phyloP scores from a whole-genome alignment of 2,888 invertebrate genomes.

The Eurytoma adleriae region DNA sequence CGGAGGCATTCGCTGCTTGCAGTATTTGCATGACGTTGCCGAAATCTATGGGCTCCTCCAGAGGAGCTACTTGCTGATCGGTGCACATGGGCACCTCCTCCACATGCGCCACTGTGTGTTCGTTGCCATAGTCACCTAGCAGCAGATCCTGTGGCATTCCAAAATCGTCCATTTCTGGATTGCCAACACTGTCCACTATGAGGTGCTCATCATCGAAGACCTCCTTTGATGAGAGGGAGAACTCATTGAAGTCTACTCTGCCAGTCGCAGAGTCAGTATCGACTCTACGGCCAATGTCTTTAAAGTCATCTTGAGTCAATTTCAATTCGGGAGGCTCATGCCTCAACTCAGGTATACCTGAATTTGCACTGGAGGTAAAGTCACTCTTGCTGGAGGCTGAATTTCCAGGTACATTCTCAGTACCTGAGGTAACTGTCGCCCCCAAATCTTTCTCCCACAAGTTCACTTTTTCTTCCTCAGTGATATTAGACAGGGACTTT shows the following conservation, averaged over 20 bases:
- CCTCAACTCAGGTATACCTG: constrained; percentile 64
- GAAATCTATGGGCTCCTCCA: constrained; percentile 50
- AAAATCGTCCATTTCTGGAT: constrained; percentile 54
- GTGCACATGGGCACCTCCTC: constrained; percentile 40
- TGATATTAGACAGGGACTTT: constrained; percentile 66
- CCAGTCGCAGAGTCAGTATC: constrained; percentile 60
- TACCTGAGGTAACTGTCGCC: constrained; percentile 35
- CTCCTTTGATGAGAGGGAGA: constrained; percentile 43
- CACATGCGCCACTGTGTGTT: constrained; percentile 31
- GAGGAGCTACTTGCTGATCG: constrained; percentile 18
- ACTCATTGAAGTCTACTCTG: constrained; percentile 55
- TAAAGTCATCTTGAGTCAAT: constrained; percentile 67
- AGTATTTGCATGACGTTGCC: constrained; percentile 53
- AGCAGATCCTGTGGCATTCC: constrained; percentile 28
- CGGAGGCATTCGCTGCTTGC: constrained; percentile 3
- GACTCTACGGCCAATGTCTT: constrained; percentile 68
- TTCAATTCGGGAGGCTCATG: constrained; percentile 68
- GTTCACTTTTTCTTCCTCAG: constrained; percentile 64
- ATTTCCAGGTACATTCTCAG: constrained; percentile 43
- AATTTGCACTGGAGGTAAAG: constrained; percentile 49
- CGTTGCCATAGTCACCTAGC: constrained; percentile 18
- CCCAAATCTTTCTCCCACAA: constrained; percentile 66
- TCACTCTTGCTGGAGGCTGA: constrained; percentile 26
- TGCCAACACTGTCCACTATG: constrained; percentile 53
- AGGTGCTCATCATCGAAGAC: constrained; percentile 32